Base-by-base conservation (phyloP, 2,888 invertebrate species). In the Spatulosminthurus flaviceps region DNA sequence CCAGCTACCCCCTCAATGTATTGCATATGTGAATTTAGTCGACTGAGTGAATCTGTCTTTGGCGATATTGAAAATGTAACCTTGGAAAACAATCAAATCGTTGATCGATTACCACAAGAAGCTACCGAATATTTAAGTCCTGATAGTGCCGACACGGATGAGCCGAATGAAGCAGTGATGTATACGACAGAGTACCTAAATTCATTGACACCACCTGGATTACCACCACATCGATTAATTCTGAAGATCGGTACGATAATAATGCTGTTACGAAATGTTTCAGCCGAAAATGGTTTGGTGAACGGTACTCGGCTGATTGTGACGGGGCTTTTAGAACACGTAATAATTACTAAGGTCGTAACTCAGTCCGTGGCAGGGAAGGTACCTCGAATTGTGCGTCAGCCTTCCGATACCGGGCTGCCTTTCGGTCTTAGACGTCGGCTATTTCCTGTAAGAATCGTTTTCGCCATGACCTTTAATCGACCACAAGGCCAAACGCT, bases 401-500 rank as follows among this genome's bases (percentile, higher is more conserved):
- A 24, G 7, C n/a, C 22, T 1, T 22, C 60, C 13, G 85, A 83
- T 61, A 19, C 60, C 1, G 81, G 83, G 29, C 66, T 82, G 5
- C 85, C 82, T 0, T 84, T 86, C 61, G 43, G 78, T 9, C 79
- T 86, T 24, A 82, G 79, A 67, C 73, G 86, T 42, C 69, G 83
- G 5, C 86, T 86, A 79, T 86, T 86, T 81, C 86, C 86, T 0
- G 42, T 87, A 0, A 82, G 83, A 26, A 51, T 85, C 0, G 86
- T 86, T n/a, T 87, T 85, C 82, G 80, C 80, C 0, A 84, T 85
- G 81, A 86, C 86, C 0, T 84, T 86, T 21, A 87, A 86, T 67
- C 87, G 87, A 77, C 83, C 86, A 2, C 87, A 87, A 76, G 87
- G 87, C 0, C 87, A 87, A 72, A 81, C 83, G 13, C 79, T 86